Evolutionary conservation across 2,888 invertebrate genomes (phyloP).

Genomic region (Hydraecia micacea): DNA sequence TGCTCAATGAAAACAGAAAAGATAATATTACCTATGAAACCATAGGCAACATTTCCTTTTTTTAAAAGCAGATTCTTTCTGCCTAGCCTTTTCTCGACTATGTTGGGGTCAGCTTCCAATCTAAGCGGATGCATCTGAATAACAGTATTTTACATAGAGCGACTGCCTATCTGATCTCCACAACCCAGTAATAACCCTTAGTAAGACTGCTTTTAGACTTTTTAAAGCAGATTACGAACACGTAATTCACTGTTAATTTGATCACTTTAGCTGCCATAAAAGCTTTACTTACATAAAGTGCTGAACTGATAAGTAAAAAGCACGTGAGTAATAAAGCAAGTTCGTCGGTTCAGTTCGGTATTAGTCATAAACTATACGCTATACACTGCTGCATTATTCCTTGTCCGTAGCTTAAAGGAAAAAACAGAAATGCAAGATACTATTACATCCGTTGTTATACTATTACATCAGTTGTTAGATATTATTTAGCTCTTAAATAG

Average conservation of each 20-base stretch:
- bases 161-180: not conserved
- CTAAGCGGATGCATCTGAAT: not conserved
- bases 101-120: not conserved
- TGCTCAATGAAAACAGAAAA: not conserved
- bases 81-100: not conserved
- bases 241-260: constrained; percentile 12
- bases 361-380: constrained; percentile 36
- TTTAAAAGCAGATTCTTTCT: not conserved
- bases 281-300: not conserved
- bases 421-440: not conserved
- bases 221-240: not conserved
- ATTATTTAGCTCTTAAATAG: not conserved
- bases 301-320: constrained; percentile 5
- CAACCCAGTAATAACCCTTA: not conserved
- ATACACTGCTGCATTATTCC: constrained; percentile 26
- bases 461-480: not conserved
- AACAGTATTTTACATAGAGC: not conserved
- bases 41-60: not conserved
- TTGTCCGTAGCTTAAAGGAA: not conserved
- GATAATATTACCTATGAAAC: not conserved
- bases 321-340: constrained; percentile 32
- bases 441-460: too few species aligned
- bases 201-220: not conserved
- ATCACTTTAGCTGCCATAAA: not conserved
- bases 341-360: constrained; percentile 13